Percentiles rank a stretch among this genome's conserved stretches.
Conservation (phyloP, 2,113 vertebrate species). For the Thamnophis sirtalis region DNA sequence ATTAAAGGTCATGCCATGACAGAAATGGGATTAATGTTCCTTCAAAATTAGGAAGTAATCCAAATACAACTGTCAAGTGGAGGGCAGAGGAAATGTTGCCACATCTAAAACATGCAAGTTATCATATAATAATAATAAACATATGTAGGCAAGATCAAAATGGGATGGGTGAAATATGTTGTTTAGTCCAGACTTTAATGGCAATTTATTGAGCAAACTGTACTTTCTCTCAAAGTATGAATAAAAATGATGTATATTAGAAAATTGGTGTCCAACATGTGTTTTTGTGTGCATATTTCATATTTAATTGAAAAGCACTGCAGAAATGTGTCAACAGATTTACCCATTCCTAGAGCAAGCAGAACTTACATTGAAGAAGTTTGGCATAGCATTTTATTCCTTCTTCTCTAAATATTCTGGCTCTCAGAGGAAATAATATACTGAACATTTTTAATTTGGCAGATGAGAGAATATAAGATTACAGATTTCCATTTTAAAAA, state of each 20-base stretch:
- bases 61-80: not conserved
- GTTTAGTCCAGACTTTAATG: not conserved
- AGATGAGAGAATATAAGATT: not conserved
- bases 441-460: not conserved
- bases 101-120: not conserved
- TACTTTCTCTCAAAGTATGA: not conserved
- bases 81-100: not conserved
- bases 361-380: not conserved
- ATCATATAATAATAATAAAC: not conserved
- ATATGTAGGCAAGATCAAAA: not conserved
- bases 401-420: not conserved
- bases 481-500: not conserved
- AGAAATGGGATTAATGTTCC: not conserved
- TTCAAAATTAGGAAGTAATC: not conserved
- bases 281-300: not conserved
- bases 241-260: not conserved
- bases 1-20: too few species aligned
- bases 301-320: not conserved
- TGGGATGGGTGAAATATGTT: not conserved
- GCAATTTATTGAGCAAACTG: not conserved
- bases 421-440: not conserved
- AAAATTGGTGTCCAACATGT: not conserved
- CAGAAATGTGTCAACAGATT: not conserved
- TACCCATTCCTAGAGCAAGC: not conserved
- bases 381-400: not conserved